Evolutionary conservation across 1,140 invertebrate species (phyloP), one percentile per base, ranked within the genome.

Genomic region (Lepidotrigona ventralis): DNA sequence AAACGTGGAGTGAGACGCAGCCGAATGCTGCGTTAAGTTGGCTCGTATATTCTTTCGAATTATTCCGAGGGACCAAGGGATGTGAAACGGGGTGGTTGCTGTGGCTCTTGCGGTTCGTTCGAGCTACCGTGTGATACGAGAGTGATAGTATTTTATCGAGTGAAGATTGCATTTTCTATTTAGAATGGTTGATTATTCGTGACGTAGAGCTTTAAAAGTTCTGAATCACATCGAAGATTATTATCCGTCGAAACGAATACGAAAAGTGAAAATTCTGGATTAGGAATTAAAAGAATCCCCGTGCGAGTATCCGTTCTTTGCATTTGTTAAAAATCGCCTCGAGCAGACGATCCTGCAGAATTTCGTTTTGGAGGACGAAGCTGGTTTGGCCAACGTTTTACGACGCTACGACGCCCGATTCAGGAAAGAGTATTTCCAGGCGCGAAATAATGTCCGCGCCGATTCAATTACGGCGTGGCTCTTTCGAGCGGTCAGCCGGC

Each of bases 401-500:
- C 33, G 33, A 33, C 33, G 33, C 33, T 33, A 33, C 33, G 33
- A 33, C 33, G 33, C 39, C n/a, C 39, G 39, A 46, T 46, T 33
- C 33, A 8, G 6, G 14, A 46, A 68, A 39, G 74, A 82, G 54
- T 69, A 60, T 82, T 58, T 51, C 53, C 26, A 23, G 73, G 80
- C 64, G 80, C 73, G 80, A 69, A 69, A 69, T 77, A 77, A 82
- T 77, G 72, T 81, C 33, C 29, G 72, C 79, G 72, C 29, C 54
- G 80, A 81, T 76, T 76, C 80, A 76, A 76, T 81, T 81, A 81
- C 80, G 14, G 58, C 23, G 63, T n/a, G 71, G 64, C 80, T 76
- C 60, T 81, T 56, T 66, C 80, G 63, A 56, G 33, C 29, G 56
- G 39, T 33, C 78, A 54, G 29, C 72, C 72, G 46, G 73, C 73